Conservation (phyloP, 2,797 vertebrate species). For the Chelonia mydas region DNA sequence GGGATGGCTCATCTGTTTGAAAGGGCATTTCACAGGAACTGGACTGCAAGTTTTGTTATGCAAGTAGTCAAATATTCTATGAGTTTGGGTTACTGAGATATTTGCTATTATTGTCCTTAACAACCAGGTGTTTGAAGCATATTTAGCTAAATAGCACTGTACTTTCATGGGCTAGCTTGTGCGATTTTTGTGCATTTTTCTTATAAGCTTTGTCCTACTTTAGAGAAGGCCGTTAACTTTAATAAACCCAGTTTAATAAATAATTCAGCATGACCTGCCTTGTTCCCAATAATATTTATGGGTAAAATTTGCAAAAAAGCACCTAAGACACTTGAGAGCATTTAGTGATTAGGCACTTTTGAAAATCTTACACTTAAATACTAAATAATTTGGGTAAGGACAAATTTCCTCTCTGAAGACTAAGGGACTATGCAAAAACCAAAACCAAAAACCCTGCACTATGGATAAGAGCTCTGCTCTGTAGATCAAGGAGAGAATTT, state of each 20-base stretch:
- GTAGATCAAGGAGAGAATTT: constrained; percentile 29
- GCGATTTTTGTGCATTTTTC: constrained; percentile 23
- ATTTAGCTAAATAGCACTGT: constrained; percentile 30
- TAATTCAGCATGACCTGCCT: constrained; percentile 38
- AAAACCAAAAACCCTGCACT: background rate
- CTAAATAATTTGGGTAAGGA: background rate
- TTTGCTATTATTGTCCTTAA: background rate
- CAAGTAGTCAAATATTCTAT: constrained; percentile 57
- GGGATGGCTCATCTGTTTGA: constrained; percentile 13
- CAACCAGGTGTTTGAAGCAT: background rate
- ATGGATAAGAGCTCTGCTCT: constrained; percentile 25
- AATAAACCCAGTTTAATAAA: constrained; percentile 37
- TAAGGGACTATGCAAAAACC: constrained; percentile 12
- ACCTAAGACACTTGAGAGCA: background rate
- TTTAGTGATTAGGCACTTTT: background rate
- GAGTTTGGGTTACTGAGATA: constrained; percentile 16
- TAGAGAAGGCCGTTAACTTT: constrained; percentile 43
- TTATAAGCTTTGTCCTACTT: constrained; percentile 35
- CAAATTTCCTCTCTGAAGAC: constrained; percentile 42
- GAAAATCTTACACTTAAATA: background rate
- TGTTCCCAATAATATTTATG: background rate
- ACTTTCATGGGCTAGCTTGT: constrained; percentile 16
- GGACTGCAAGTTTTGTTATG: constrained; percentile 12
- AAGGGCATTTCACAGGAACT: constrained; percentile 37
- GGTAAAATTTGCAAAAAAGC: background rate